Conservation (phyloP, 2,888 invertebrate species). For the Koerneria pararmatus region DNA sequence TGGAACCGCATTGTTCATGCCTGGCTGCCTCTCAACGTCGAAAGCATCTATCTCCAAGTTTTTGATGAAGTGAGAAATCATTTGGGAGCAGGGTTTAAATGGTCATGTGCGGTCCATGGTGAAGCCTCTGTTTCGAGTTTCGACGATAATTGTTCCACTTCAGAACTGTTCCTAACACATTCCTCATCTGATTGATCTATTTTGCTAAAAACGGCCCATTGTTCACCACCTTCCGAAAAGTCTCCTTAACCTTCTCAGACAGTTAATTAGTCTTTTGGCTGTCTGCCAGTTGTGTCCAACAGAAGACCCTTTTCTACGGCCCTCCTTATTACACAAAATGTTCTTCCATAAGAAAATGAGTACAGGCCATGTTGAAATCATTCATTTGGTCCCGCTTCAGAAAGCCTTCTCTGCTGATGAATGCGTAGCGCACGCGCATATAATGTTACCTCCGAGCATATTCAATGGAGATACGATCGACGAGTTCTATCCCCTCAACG, state of each 20-base stretch:
- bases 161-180: conserved; percentile 2
- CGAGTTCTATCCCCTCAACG: conserved; percentile 88
- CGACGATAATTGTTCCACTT: too few relatives aligned
- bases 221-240: too few relatives aligned
- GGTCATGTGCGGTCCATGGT: background rate
- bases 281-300: too few relatives aligned
- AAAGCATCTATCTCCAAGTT: conserved; percentile 83
- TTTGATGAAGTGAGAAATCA: conserved; percentile 74
- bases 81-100: too few relatives aligned
- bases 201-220: too few relatives aligned
- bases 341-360: background rate
- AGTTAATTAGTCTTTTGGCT: too few relatives aligned
- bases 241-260: too few relatives aligned
- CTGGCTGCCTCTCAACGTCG: conserved; percentile 83
- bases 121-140: too few relatives aligned
- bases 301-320: too few relatives aligned
- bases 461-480: conserved; percentile 82
- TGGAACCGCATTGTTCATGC: conserved; percentile 94
- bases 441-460: conserved; percentile 79
- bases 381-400: conserved; percentile 50
- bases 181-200: background rate
- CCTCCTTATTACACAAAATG: background rate
- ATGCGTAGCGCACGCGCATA: conserved; percentile 86
- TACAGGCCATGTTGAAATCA: background rate
- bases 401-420: conserved; percentile 94